phyloP scores from a whole-genome alignment of 2,113 vertebrate species.

The Xiphophorus hellerii region DNA sequence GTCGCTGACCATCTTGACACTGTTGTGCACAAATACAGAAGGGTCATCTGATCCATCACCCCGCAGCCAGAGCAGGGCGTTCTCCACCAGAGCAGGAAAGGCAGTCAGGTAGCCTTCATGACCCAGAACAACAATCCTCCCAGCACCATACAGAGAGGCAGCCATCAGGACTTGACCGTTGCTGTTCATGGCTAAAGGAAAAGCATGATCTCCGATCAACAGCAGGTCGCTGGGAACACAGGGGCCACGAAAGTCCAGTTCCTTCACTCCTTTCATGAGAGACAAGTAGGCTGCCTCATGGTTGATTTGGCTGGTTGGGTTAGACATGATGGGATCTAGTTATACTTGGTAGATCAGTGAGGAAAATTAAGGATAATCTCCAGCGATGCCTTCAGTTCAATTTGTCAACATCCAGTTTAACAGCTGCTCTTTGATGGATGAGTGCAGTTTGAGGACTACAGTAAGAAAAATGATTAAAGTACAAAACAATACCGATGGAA shows the following conservation, averaged over 20 bases:
- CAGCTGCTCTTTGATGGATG: neutral
- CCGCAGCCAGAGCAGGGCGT: constrained; percentile 85
- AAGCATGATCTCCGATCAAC: constrained; percentile 67
- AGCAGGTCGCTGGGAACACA: constrained; percentile 69
- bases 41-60: constrained; percentile 61
- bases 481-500: neutral
- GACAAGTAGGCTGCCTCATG: constrained; percentile 59
- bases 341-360: neutral
- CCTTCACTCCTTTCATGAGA: constrained; percentile 67
- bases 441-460: neutral
- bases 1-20: constrained; percentile 67
- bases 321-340: constrained; percentile 33
- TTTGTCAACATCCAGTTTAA: neutral
- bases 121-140: constrained; percentile 85
- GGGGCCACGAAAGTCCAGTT: constrained; percentile 65
- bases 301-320: neutral
- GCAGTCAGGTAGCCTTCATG: constrained; percentile 83
- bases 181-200: constrained; percentile 77
- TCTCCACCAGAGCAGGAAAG: constrained; percentile 82
- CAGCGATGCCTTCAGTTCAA: neutral
- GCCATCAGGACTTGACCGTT: constrained; percentile 78
- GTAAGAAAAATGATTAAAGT: neutral
- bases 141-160: constrained; percentile 80
- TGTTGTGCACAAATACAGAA: constrained; percentile 78
- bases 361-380: neutral